phyloP scores from a whole-genome alignment of 1,140 invertebrate species.

The Drosophila teissieri region DNA sequence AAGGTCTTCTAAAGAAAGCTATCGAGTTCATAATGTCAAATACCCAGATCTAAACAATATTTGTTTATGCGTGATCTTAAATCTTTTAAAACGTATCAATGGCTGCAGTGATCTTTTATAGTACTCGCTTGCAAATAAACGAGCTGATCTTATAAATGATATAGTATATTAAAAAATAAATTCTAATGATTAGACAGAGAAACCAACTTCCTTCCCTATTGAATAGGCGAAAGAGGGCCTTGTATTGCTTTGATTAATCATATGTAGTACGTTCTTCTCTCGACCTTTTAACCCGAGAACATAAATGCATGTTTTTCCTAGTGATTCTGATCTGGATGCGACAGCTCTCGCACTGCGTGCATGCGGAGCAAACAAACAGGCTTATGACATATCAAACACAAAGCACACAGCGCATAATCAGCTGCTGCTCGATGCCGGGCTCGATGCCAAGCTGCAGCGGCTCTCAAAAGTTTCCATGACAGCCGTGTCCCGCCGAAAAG shows the following conservation, averaged over 20 bases:
- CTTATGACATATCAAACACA: slow-evolving; percentile 52
- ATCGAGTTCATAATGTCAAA: no score
- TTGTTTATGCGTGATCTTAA: background rate
- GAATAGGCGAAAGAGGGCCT: no score
- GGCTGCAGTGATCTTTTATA: background rate
- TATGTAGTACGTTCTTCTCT: no score
- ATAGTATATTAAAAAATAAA: no score
- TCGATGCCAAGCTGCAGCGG: slow-evolving; percentile 7
- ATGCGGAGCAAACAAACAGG: slow-evolving; percentile 28
- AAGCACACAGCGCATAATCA: slow-evolving; percentile 51
- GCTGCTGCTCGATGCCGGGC: slow-evolving; percentile 24
- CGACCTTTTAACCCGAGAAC: background rate
- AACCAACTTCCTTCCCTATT: no score
- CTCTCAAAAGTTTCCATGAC: slow-evolving; percentile 38
- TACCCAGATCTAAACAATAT: background rate
- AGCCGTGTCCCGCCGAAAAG: background rate
- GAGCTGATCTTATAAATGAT: no score
- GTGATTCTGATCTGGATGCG: background rate
- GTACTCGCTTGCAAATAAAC: no score
- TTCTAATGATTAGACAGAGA: no score
- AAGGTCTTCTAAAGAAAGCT: no score
- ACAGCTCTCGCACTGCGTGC: slow-evolving; percentile 14
- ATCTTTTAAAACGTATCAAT: background rate
- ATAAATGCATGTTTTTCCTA: background rate
- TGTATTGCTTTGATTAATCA: no score